Evolutionary conservation across 2,888 invertebrate species (phyloP), one percentile per base, ranked within the genome.

Genomic region (Habroteleia sp.): DNA sequence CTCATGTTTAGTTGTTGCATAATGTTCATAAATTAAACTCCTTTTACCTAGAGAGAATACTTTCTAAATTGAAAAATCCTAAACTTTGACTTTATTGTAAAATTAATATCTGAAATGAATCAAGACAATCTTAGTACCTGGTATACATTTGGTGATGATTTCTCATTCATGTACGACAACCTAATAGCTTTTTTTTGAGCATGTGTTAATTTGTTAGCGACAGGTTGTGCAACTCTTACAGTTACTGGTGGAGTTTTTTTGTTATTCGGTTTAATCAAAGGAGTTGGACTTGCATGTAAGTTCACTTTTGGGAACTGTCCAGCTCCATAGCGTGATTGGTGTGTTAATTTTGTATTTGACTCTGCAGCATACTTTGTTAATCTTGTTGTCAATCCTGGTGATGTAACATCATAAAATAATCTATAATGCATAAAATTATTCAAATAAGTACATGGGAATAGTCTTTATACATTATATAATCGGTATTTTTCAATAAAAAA

Each of bases 251-350:
- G 78, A 41, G 68, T 81, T 85, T 71, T 71, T 7, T 78, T 78
- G 3, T 71, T 72, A 63, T 82, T 85, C 0, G 82, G 52, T 54
- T 80, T 86, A 16, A 88, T 77, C 23, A 87, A 7, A 7, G 88
- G 88, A 2, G 80, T 77, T 1, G 87, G 84, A 72, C 78, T 84
- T 0, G 84, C 82, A 39, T 84, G 78, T 0, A 88, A 77, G 81
- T 88, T 88, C 1, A 87, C 84, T 76, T 82, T 84, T 16, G 88
- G 88, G 81, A 88, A 88, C 27, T 88, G 87, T 0, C 88, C 88
- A 6, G 83, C 76, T 1, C 79, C 80, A 52, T 88, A 88, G 16
- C 86, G 87, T 8, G 86, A 77, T 20, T 87, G 88, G 74, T 85
- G 83, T 1, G 81, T 83, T 20, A 88, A 74, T 63, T 83, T 87